Conservation (phyloP, 2,113 vertebrate species). For the Enhydra lutris region DNA sequence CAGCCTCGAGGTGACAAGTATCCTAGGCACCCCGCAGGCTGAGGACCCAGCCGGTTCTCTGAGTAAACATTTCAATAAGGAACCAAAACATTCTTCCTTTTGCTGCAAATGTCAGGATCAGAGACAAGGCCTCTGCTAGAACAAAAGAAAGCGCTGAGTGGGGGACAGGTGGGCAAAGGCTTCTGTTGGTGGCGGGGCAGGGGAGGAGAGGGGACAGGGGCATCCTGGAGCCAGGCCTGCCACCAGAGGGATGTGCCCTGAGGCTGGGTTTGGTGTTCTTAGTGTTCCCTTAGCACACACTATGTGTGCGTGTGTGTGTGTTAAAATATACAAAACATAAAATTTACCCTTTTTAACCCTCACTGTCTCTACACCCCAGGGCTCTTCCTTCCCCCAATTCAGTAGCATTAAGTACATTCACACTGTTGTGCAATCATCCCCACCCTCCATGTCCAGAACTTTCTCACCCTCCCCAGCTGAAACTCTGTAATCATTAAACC, state of each 20-base stretch:
- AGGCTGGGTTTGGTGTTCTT: background rate
- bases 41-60: background rate
- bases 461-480: background rate
- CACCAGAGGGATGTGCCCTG: background rate
- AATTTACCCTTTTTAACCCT: background rate
- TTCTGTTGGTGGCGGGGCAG: background rate
- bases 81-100: conserved; percentile 57
- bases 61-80: conserved; percentile 49
- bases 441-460: background rate
- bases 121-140: background rate
- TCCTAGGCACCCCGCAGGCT: background rate
- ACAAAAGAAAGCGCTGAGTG: background rate
- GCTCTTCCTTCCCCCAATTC: background rate
- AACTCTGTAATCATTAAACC: background rate
- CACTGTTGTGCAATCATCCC: background rate
- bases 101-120: background rate
- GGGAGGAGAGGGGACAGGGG: background rate
- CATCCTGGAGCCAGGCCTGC: background rate
- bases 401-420: background rate
- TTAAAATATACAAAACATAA: background rate
- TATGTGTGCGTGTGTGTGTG: background rate
- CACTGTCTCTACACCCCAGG: background rate
- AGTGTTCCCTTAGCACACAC: too few species aligned
- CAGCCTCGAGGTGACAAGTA: background rate
- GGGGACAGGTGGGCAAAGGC: too few species aligned